phyloP scores from a whole-genome alignment of 2,113 vertebrate species.

The Xyrauchen texanus region DNA sequence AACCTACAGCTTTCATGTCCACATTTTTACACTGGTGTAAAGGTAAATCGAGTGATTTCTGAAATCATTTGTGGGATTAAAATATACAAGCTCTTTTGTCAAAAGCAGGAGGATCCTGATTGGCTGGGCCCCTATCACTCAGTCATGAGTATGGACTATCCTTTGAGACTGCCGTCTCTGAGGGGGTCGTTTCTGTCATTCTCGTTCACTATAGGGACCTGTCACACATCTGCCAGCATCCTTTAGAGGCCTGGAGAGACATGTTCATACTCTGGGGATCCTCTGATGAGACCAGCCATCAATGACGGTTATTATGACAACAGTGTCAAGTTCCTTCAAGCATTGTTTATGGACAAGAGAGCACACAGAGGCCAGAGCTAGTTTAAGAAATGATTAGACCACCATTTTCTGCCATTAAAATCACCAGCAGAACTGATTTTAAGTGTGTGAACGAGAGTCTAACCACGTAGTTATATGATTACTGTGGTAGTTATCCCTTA shows the following conservation, averaged over 20 bases:
- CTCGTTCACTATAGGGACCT: constrained; percentile 62
- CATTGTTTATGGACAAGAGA: constrained; percentile 46
- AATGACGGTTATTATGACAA: constrained; percentile 68
- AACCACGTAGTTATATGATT: too few relatives aligned
- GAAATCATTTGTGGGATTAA: constrained; percentile 17
- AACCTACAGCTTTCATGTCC: not conserved
- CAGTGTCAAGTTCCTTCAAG: constrained; percentile 70
- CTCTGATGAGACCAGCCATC: constrained; percentile 68
- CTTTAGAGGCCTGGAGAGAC: constrained; percentile 62
- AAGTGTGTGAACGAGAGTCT: too few relatives aligned
- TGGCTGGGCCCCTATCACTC: constrained; percentile 60
- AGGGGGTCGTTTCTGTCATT: constrained; percentile 61
- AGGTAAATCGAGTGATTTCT: not conserved
- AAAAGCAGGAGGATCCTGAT: constrained; percentile 20
- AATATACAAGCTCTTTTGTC: not conserved
- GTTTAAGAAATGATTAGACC: not conserved
- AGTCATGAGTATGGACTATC: constrained; percentile 53
- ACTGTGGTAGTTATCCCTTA: too few relatives aligned
- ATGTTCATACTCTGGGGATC: constrained; percentile 61
- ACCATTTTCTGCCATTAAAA: not conserved
- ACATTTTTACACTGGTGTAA: constrained; percentile 8
- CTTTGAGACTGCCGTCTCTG: constrained; percentile 67
- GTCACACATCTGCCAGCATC: constrained; percentile 75
- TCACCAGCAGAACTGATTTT: too few relatives aligned
- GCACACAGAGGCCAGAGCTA: constrained; percentile 23